Conservation (phyloP, 2,113 vertebrate genomes). For the Peromyscus polionotus region DNA sequence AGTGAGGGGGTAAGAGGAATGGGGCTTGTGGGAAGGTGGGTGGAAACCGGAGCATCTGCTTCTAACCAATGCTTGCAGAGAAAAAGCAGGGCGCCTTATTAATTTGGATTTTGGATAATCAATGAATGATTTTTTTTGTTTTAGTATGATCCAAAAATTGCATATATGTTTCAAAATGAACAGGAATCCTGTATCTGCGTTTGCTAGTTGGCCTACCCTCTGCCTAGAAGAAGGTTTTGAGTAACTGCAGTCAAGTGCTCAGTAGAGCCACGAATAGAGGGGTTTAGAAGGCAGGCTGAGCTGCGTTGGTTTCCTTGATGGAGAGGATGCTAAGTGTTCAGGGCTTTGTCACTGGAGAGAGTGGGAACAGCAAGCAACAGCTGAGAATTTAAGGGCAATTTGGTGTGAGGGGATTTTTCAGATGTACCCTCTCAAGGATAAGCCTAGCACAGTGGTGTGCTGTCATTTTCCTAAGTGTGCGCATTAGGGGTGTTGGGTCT, state of each 20-base stretch:
- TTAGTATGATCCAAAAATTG: background rate
- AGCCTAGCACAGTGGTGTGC: background rate
- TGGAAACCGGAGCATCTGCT: background rate
- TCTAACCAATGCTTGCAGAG: background rate
- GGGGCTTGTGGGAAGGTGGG: background rate
- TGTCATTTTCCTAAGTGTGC: background rate
- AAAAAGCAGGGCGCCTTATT: background rate
- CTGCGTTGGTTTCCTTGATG: background rate
- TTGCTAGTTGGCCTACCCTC: background rate
- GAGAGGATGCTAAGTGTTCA: background rate
- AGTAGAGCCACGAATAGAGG: background rate
- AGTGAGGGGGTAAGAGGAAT: background rate
- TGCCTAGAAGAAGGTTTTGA: background rate
- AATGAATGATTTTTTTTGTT: background rate
- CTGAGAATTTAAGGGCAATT: background rate
- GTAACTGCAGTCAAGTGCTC: background rate
- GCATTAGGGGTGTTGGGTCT: background rate
- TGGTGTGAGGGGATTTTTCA: slow-evolving; percentile 20
- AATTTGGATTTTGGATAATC: slow-evolving; percentile 49
- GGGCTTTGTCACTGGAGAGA: background rate
- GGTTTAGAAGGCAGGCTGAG: background rate
- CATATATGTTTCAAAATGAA: background rate
- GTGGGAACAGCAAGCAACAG: background rate
- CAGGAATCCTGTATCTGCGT: background rate
- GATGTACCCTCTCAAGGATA: background rate